phyloP scores from a whole-genome alignment of 1,140 invertebrate genomes.

The Plectrocnemia conspersa region DNA sequence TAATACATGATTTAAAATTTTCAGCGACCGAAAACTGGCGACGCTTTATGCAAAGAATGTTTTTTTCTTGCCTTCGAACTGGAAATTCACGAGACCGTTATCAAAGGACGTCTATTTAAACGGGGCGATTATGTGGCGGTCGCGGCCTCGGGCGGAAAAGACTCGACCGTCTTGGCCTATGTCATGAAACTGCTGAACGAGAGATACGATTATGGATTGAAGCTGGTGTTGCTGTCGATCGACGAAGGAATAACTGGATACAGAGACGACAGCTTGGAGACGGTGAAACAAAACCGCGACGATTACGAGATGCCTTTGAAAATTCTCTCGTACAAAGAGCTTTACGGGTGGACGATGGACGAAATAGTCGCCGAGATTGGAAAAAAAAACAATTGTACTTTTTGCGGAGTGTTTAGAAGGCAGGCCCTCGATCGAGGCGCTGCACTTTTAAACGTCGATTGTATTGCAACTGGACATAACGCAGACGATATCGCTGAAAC shows the following conservation, averaged over 20 bases:
- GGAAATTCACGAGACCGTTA: constrained; percentile 95
- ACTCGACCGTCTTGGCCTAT: constrained; percentile 95
- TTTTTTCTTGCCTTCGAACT: constrained; percentile 93
- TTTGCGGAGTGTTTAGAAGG: constrained; percentile 94
- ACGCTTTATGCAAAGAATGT: constrained; percentile 91
- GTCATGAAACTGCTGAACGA: constrained; percentile 90
- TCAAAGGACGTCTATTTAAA: constrained; percentile 77
- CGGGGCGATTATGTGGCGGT: constrained; percentile 86
- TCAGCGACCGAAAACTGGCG: constrained; percentile 84
- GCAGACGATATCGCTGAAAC: constrained; percentile 99
- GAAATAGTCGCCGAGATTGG: constrained; percentile 94
- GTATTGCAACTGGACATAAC: constrained; percentile 98
- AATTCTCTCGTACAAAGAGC: constrained; percentile 95
- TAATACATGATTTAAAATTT: constrained; percentile 38
- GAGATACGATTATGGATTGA: constrained; percentile 85
- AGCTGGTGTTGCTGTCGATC: constrained; percentile 90
- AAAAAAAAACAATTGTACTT: constrained; percentile 97
- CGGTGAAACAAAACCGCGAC: constrained; percentile 88
- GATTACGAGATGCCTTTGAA: constrained; percentile 93
- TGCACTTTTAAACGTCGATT: constrained; percentile 78
- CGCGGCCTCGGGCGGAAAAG: constrained; percentile 97
- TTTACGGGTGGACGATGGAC: constrained; percentile 99
- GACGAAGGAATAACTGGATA: constrained; percentile 99
- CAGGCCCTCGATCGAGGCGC: constrained; percentile 96
- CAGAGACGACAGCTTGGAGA: constrained; percentile 95